Conservation (phyloP, 2,113 vertebrate genomes). For the Epinephelus cyanopodus region DNA sequence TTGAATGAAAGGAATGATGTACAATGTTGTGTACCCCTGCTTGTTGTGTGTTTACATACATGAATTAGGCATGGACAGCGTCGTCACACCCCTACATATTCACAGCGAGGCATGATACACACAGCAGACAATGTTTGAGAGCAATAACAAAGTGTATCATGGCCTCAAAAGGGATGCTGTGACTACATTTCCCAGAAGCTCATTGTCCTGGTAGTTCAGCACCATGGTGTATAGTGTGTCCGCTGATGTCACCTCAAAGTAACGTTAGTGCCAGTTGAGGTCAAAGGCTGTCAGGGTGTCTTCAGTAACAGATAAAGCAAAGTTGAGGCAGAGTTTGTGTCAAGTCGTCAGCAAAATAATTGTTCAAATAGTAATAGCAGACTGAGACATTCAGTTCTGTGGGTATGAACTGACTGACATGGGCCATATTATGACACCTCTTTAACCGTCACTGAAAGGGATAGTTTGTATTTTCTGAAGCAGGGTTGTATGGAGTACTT, state of each 20-base stretch:
- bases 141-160: conserved; percentile 37
- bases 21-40: conserved; percentile 62
- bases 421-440: conserved; percentile 16
- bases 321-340: conserved; percentile 73
- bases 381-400: conserved; percentile 50
- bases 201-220: conserved; percentile 55
- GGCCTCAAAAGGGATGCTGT: conserved; percentile 45
- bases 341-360: conserved; percentile 42
- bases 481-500: too few species aligned
- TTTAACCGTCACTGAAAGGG: too few species aligned
- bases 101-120: conserved; percentile 8
- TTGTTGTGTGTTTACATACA: conserved; percentile 50
- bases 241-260: conserved; percentile 22
- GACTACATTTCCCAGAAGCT: conserved; percentile 57
- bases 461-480: too few species aligned
- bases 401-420: conserved; percentile 19
- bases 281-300: conserved; percentile 44
- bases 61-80: conserved; percentile 49
- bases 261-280: conserved; percentile 21
- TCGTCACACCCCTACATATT: conserved; percentile 27
- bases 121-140: conserved; percentile 41
- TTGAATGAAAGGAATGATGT: conserved; percentile 89
- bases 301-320: conserved; percentile 59
- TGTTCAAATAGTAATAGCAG: conserved; percentile 27
- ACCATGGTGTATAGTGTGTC: conserved; percentile 54